Evolutionary conservation across 2,797 vertebrate species (phyloP), one percentile per base, ranked within the genome.

Genomic region (Leuciscus waleckii): DNA sequence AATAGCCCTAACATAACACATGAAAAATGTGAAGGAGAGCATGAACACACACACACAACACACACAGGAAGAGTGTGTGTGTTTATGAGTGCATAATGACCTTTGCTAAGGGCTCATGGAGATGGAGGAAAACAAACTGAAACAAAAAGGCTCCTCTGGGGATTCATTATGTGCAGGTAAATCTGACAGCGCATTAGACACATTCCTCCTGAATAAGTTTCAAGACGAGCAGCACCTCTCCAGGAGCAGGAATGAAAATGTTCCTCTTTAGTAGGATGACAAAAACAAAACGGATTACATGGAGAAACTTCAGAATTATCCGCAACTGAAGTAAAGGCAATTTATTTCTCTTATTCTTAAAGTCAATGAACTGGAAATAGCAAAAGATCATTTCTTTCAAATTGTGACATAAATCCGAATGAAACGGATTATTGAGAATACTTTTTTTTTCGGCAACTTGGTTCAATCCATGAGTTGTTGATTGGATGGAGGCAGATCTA

Each of bases 141-240:
- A 87, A 89, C 41, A 70, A 70, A 86, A 86, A 78, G 85, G 76
- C 83, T 67, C 77, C 80, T 88, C 87, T n/a, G 43, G 88, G 87
- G 87, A 88, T 86, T 87, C 88, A 87, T 89, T 87, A 90, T 58
- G 84, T 84, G 83, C 89, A 89, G 86, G 88, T 89, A 85, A 88
- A 86, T 85, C 88, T 80, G 85, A 83, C 79, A 75, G 61, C 39
- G 19, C 54, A 86, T 87, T 86, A 87, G 82, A 89, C 76, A 88
- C 61, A 75, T 85, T 88, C 68, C 83, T 78, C 74, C 35, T 32
- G 74, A 89, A 85, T 51, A 71, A 76, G 77, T 84, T 88, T 85
- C 77, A 84, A 87, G 83, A 87, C 73, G 35, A 89, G 79, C 79
- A 80, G 79, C 70, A 80, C 78, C 78, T 84, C 80, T 87, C 77